Conservation (phyloP, 1,140 invertebrate genomes). For the Copidosoma floridanum region DNA sequence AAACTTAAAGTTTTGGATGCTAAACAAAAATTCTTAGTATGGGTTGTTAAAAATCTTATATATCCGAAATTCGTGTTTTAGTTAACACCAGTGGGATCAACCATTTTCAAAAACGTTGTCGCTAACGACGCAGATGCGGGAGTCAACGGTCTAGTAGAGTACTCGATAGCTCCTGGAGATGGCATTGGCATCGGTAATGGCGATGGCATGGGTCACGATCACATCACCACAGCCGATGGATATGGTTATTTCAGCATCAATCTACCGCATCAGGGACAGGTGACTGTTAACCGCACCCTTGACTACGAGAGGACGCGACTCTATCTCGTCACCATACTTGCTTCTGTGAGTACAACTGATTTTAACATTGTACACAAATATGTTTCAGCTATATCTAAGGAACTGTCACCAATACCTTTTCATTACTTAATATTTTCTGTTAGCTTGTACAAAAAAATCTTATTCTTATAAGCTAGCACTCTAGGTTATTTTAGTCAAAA, state of each 20-base stretch:
- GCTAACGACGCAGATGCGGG: conserved; percentile 83
- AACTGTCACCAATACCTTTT: neutral
- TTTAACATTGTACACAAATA: neutral
- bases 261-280: conserved; percentile 84
- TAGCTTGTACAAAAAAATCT: too few relatives aligned
- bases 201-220: conserved; percentile 57
- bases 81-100: conserved; percentile 83
- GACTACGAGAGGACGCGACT: conserved; percentile 88
- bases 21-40: too few relatives aligned
- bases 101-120: conserved; percentile 80
- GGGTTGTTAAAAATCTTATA: too few relatives aligned
- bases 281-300: conserved; percentile 83
- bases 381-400: neutral
- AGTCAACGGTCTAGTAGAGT: conserved; percentile 83
- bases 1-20: too few relatives aligned
- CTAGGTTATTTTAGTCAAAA: too few relatives aligned
- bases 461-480: too few relatives aligned
- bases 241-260: conserved; percentile 81
- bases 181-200: conserved; percentile 60
- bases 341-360: conserved; percentile 76
- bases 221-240: conserved; percentile 72
- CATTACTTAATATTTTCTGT: neutral
- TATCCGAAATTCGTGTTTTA: too few relatives aligned
- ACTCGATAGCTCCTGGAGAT: conserved; percentile 64
- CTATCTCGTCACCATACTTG: conserved; percentile 85